Conservation (phyloP, 30 jellyfish, hydroid and myxozoan species). For the Calvadosia cruxmelitensis region DNA sequence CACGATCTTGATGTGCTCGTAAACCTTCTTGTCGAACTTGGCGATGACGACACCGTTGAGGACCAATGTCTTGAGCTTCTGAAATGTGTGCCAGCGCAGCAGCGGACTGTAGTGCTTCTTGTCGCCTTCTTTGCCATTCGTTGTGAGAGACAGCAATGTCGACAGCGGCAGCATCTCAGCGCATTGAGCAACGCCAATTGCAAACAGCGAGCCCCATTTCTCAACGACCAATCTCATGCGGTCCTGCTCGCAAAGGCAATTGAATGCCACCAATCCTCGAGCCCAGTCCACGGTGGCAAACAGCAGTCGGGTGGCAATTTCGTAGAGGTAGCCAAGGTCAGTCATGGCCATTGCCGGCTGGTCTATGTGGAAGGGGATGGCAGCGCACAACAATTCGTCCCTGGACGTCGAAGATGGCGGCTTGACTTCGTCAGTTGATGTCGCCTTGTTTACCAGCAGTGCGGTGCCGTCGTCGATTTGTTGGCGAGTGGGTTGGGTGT, state of each 20-base stretch:
- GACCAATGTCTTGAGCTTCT: conserved; percentile 62
- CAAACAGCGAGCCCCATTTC: conserved; percentile 80
- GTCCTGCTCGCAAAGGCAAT: conserved; percentile 71
- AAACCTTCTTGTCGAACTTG: conserved; percentile 52
- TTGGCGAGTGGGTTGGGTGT: background rate
- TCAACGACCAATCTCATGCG: conserved; percentile 47
- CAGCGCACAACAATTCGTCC: no score
- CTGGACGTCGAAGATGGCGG: background rate
- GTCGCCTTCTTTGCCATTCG: conserved; percentile 17
- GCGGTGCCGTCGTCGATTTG: conserved; percentile 1
- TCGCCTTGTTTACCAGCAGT: background rate
- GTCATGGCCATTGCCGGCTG: conserved; percentile 75
- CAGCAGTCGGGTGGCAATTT: conserved; percentile 71
- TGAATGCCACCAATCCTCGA: conserved; percentile 58
- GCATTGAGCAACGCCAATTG: conserved; percentile 86
- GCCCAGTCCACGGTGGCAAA: conserved; percentile 97
- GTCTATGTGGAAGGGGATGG: conserved; percentile 36
- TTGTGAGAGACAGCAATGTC: conserved; percentile 61
- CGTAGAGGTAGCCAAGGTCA: conserved; percentile 91
- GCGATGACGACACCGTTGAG: conserved; percentile 72
- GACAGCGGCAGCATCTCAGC: conserved; percentile 93
- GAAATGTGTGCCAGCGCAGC: conserved; percentile 74
- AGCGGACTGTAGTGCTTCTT: conserved; percentile 10
- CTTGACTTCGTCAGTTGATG: background rate
- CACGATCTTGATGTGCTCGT: conserved; percentile 82